Base-by-base conservation (phyloP, 2,113 vertebrate genomes). In the Dromaius novaehollandiae region DNA sequence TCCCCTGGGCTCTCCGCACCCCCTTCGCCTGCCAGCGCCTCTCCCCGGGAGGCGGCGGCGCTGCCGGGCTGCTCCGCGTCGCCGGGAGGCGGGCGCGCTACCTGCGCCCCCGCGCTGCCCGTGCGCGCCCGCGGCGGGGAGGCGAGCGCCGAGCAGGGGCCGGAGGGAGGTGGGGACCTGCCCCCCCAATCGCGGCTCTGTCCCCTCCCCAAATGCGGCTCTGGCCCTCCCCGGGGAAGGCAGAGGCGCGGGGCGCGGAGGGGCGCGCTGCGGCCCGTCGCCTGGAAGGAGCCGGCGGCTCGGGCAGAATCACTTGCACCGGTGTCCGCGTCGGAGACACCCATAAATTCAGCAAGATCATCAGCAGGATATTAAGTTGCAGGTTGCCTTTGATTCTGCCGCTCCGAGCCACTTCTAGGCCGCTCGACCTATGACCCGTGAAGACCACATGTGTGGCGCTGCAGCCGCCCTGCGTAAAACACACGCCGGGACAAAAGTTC, bases 341-440 rank as follows among this genome's bases (percentile, higher is more conserved):
- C 96, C 97, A 97, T 97, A 98, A 98, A 98, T 98, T 97, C 98
- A 99, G 98, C 98, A 98, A 98, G 96, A 95, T 97, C 98, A 98
- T 99, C 99, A 99, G 98, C 98, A 98, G 98, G 98, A 98, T 99
- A 98, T 98, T 98, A 98, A 98, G 97, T 98, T 98, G 98, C 98
- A 98, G 96, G 98, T 98, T 98, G 97, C 97, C 97, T 98, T 98
- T 98, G 98, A 98, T 98, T 98, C 95, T 91, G 93, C 87, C 98
- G 97, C 98, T 98, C 98, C 97, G 97, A 98, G 96, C 82, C 97
- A 98, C 98, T 99, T 98, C 97, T 99, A 98, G 98, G 98, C 97
- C 98, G 96, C 98, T 97, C 98, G 98, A 99, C 99, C 99, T 98
- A 60, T 99, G 99, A 99, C 98, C 99, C 97, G 61, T 98, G 98